Base-by-base conservation (phyloP, 2,888 invertebrate genomes). In the Drosophila prolongata region DNA sequence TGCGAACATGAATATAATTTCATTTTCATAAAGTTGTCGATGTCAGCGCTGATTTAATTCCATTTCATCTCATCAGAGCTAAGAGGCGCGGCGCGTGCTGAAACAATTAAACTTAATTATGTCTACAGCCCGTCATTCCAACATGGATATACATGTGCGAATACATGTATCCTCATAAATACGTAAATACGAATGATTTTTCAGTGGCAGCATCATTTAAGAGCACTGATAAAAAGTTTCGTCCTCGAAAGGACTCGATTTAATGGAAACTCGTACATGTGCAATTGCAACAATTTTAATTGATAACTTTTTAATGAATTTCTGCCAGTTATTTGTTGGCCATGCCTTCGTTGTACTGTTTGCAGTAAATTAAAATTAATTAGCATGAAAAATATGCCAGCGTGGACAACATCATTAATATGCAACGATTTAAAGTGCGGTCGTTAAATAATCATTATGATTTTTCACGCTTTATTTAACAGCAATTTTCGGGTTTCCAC, bases 91-190 rank as follows among this genome's bases (percentile, higher is more conserved):
- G 69, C 72, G 68, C 72, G 77, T 77, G 75, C 72, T 76, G 75
- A 78, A 82, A 85, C 84, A 88, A 89, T 90, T 87, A 89, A 83
- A 87, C 82, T 89, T 90, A 87, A 90, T 90, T 90, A 88, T 75
- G 66, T 68, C 58, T 70, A 62, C 74, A 54, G 57, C 65, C 61
- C 64, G 59, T 57, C 65, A 59, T 40, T 40, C 44, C 64, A n/a
- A 14, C 61, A 16, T 16, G 70, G 70, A 61, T 46, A 68, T 59
- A 16, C 16, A 72, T 68, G 64, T 61, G 57, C 35, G 56, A 34
- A 65, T 49, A 73, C 34, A 61, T 43, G 47, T 52, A 42, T 13
- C 13, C 19, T 27, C 11, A 24, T 19, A 34, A 24, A 43, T 46
- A 16, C 40, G 27, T 46, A 46, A 65, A 19, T 65, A 30, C 64